Evolutionary conservation across 2,797 vertebrate genomes (phyloP).

Genomic region (Chromobotia macracanthus): DNA sequence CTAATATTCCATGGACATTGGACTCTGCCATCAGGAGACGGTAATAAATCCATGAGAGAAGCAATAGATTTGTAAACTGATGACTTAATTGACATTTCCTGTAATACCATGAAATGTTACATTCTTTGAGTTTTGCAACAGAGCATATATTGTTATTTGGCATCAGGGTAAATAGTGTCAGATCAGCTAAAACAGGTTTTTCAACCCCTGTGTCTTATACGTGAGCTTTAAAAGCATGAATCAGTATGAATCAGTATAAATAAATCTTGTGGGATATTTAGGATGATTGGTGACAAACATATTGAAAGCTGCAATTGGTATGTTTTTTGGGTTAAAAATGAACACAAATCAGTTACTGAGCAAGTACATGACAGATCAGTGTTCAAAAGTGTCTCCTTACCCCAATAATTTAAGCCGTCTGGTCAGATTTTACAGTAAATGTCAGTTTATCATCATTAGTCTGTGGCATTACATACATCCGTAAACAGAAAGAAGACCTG

Average conservation of each 20-base stretch:
- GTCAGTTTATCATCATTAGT: too few species aligned
- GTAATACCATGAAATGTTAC: not conserved
- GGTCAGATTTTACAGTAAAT: too few species aligned
- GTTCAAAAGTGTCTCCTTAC: too few species aligned
- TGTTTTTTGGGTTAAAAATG: too few species aligned
- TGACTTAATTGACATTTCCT: not conserved
- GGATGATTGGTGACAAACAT: not conserved
- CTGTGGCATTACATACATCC: too few species aligned
- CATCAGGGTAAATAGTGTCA: conserved; percentile 1
- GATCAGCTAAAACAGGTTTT: conserved; percentile 45
- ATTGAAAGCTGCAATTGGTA: too few species aligned
- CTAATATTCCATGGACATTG: conserved; percentile 98
- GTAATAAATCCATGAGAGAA: conserved; percentile 67
- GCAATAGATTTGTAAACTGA: not conserved
- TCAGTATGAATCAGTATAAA: not conserved
- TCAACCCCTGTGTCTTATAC: not conserved
- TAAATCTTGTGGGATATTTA: not conserved
- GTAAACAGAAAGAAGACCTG: too few species aligned
- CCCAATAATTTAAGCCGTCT: too few species aligned
- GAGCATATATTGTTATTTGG: not conserved
- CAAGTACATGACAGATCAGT: too few species aligned
- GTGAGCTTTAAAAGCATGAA: not conserved
- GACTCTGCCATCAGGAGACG: conserved; percentile 98
- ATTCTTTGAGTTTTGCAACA: not conserved
- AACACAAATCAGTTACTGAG: too few species aligned